Percentiles rank a stretch among this genome's conserved stretches.
These are phyloP conservation scores for Ptychadena robeensis DNA, from an alignment of 2,797 vertebrate species.

Conservation along the genomic window DNA sequence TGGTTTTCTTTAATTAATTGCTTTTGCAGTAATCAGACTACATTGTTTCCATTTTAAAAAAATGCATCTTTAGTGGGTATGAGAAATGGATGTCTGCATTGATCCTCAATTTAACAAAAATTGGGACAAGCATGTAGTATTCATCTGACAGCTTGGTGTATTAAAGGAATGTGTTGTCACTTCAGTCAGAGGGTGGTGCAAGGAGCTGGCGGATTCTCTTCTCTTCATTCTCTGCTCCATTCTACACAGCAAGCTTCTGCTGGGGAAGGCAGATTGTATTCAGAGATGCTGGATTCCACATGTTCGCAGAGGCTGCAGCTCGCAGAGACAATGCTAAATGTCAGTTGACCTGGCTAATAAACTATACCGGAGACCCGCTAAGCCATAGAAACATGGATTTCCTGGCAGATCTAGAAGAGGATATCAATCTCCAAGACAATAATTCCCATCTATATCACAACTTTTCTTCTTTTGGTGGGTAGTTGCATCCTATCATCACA, in stretches of 20 bases:
- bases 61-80: background rate
- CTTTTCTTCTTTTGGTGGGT: constrained; percentile 61
- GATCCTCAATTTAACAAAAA: background rate
- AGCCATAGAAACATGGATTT: constrained; percentile 59
- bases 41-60: constrained; percentile 5
- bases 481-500: background rate
- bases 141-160: constrained; percentile 14
- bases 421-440: constrained; percentile 30
- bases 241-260: constrained; percentile 23
- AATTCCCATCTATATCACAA: constrained; percentile 53
- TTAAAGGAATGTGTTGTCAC: constrained; percentile 39
- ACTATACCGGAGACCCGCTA: background rate
- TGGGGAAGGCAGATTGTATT: background rate
- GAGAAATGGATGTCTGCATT: background rate
- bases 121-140: background rate
- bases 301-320: background rate
- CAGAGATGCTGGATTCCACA: constrained; percentile 17
- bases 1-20: background rate
- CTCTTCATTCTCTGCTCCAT: constrained; percentile 17
- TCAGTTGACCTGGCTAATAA: background rate
- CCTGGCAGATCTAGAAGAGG: constrained; percentile 40
- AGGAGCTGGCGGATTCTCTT: constrained; percentile 27
- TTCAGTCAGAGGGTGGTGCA: constrained; percentile 43
- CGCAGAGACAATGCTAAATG: background rate
- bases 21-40: background rate